These are phyloP conservation scores for Lacanobia oleracea DNA, from an alignment of 2,888 invertebrate species.

Conservation along the genomic window DNA sequence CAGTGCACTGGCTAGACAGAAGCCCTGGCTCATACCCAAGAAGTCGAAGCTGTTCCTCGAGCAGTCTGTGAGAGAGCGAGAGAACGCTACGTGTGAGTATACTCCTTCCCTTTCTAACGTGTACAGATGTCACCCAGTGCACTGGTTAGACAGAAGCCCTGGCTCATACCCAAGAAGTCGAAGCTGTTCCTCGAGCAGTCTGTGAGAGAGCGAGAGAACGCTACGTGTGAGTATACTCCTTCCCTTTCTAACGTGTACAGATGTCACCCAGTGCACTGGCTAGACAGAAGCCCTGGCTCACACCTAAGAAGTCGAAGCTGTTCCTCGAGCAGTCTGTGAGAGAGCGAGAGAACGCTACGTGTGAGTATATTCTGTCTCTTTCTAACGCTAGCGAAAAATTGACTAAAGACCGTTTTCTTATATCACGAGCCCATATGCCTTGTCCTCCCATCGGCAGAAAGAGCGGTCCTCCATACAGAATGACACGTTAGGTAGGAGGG, in stretches of 20 bases:
- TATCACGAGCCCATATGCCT: no score
- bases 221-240: slow-evolving; percentile 90
- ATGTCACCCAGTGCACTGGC: slow-evolving; percentile 39
- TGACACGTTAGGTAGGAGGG: no score
- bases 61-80: slow-evolving; percentile 97
- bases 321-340: slow-evolving; percentile 98
- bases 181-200: slow-evolving; percentile 98
- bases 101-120: neutral
- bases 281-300: slow-evolving; percentile 90
- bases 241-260: slow-evolving; percentile 33
- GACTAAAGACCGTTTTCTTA: no score
- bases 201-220: slow-evolving; percentile 96
- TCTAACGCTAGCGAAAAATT: neutral
- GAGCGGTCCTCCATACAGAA: no score
- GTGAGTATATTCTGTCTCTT: slow-evolving; percentile 84
- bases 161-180: slow-evolving; percentile 97
- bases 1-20: slow-evolving; percentile 70
- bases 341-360: slow-evolving; percentile 95
- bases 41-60: slow-evolving; percentile 98
- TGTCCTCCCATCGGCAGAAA: no score
- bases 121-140: slow-evolving; percentile 49
- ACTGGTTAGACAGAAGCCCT: slow-evolving; percentile 82
- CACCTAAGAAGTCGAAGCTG: slow-evolving; percentile 98
- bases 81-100: slow-evolving; percentile 94
- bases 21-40: slow-evolving; percentile 95